Conservation (phyloP, 2,113 vertebrate genomes). For the Lichenostomus cassidix region DNA sequence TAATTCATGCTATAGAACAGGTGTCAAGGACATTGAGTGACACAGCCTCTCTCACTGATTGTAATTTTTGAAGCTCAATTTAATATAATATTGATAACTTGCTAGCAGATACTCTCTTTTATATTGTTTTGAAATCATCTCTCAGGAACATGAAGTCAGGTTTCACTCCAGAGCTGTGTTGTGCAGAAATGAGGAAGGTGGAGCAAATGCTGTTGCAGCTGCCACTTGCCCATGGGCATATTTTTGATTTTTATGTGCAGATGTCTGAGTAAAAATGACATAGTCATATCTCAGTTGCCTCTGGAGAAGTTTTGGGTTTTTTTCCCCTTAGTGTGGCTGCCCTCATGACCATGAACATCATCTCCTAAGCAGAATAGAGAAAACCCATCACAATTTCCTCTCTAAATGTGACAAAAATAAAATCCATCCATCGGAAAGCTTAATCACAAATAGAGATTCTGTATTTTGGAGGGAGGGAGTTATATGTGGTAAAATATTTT, state of each 20-base stretch:
- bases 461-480: neutral
- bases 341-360: neutral
- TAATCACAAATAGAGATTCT: neutral
- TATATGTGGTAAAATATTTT: neutral
- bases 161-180: neutral
- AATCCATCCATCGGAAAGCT: neutral
- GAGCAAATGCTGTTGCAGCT: neutral
- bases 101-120: neutral
- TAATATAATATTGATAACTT: neutral
- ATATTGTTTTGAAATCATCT: neutral
- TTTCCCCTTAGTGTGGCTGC: neutral
- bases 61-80: neutral
- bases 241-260: neutral
- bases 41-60: neutral
- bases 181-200: neutral
- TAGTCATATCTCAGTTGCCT: neutral
- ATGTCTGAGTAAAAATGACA: neutral
- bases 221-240: neutral
- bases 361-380: neutral
- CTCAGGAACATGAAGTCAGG: neutral
- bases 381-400: neutral
- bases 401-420: neutral
- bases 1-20: neutral
- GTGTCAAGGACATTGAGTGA: neutral
- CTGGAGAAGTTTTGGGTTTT: neutral